These are phyloP conservation scores for Pitangus sulphuratus DNA, from an alignment of 2,797 vertebrate species.

Conservation along the genomic window DNA sequence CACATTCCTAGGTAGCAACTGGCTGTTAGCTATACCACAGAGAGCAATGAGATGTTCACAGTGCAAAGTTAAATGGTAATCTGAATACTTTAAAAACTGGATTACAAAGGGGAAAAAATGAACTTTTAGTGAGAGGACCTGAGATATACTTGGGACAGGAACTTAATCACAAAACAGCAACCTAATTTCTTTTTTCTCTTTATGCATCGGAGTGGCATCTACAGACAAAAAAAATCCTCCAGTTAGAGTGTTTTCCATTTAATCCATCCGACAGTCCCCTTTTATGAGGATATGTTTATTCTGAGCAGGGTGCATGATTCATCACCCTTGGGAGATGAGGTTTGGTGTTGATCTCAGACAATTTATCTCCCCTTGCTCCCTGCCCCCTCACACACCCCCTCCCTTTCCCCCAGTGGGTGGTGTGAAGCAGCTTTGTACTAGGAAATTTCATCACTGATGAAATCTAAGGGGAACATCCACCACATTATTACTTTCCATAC, in stretches of 20 bases:
- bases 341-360: constrained; percentile 62
- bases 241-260: not conserved
- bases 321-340: constrained; percentile 52
- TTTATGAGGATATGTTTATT: constrained; percentile 17
- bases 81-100: not conserved
- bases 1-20: not conserved
- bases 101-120: not conserved
- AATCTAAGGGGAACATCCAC: constrained; percentile 21
- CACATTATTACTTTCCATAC: not conserved
- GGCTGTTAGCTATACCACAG: not conserved
- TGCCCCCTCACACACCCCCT: rapidly evolving
- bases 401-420: not conserved
- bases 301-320: constrained; percentile 54
- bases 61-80: not conserved
- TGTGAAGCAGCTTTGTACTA: constrained; percentile 21
- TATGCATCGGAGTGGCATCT: not conserved
- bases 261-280: not conserved
- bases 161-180: not conserved
- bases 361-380: not conserved
- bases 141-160: not conserved
- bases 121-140: not conserved
- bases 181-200: constrained; percentile 10
- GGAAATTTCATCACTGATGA: constrained; percentile 48
- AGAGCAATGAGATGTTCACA: not conserved
- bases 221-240: not conserved